Evolutionary conservation across 2,797 vertebrate genomes (phyloP), one percentile per base, ranked within the genome.

Genomic region (Vespertilio murinus): DNA sequence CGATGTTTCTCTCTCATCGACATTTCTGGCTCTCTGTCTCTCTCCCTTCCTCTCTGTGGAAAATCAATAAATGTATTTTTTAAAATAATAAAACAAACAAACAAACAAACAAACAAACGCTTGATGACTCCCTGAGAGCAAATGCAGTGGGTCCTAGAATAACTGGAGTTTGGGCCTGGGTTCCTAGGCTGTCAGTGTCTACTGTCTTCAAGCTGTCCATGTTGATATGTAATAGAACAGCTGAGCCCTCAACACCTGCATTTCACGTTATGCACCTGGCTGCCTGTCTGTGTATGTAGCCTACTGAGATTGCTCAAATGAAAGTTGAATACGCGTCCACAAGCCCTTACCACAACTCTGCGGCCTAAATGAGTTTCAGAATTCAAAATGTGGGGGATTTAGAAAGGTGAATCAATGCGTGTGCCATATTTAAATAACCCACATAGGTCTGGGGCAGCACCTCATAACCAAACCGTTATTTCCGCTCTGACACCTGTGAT

Each of bases 181-280:
- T 47, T 93, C 85, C 78, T n/a, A 75, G 73, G 73, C 59, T 42
- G 23, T 11, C 16, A 2, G 6, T 70, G 40, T 64, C 83, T 54
- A 38, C 22, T 74, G 54, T 47, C 71, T 17, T 8, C n/a, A 28
- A 54, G n/a, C 25, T 33, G 78, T 78, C 61, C 38, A 5, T 35
- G 42, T 47, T 30, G 73, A 69, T 59, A 30, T 5, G 7, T 40
- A 75, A 54, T 10, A 14, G 49, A 80, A 42, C 7, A 13, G 35
- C 20, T 47, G 13, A 0, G 22, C 13, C 56, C 6, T 5, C 4
- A 2, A 22, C 0, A 1, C 17, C 64, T 30, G 47, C 8, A 1
- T 17, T 28, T 74, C 71, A 38, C 20, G 0, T n/a, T 35, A 5
- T 0, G 2, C 5, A 35, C 14, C 74, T 79, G 28, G 23, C 40